Conservation (phyloP, 2,888 invertebrate genomes). For the Drosophila barbarae region DNA sequence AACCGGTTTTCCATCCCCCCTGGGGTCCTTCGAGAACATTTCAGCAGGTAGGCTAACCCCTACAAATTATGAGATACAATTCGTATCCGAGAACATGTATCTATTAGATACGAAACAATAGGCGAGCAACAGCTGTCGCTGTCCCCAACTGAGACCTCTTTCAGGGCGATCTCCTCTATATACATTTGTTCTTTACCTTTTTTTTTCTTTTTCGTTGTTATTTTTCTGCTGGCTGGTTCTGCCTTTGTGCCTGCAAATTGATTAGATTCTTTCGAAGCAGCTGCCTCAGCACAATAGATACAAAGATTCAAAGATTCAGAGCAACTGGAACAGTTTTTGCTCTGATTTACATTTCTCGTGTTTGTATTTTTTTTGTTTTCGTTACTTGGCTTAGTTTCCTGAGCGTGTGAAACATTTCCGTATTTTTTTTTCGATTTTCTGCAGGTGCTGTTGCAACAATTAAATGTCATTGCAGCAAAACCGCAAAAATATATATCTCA, state of each 20-base stretch:
- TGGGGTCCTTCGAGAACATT: slow-evolving; percentile 20
- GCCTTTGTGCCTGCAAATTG: slow-evolving; percentile 20
- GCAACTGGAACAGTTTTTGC: slow-evolving; percentile 13
- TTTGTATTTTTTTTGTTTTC: background rate
- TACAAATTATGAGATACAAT: slow-evolving; percentile 33
- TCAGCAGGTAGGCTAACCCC: slow-evolving; percentile 22
- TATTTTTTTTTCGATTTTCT: slow-evolving; percentile 1
- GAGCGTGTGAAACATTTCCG: slow-evolving; percentile 23
- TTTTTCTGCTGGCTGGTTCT: slow-evolving; percentile 1
- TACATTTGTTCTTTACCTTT: background rate
- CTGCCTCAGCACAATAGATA: slow-evolving; percentile 24
- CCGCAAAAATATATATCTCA: background rate
- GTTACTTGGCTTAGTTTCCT: slow-evolving; percentile 9
- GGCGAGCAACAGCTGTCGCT: slow-evolving; percentile 17
- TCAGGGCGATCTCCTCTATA: background rate
- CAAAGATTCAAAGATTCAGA: slow-evolving; percentile 10
- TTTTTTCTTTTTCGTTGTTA: background rate
- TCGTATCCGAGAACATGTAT: slow-evolving; percentile 6
- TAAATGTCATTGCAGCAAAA: slow-evolving; percentile 30
- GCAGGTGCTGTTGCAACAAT: slow-evolving; percentile 31
- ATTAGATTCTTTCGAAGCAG: slow-evolving; percentile 26
- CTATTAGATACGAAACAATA: slow-evolving; percentile 29
- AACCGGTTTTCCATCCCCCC: slow-evolving; percentile 17
- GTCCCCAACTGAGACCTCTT: background rate
- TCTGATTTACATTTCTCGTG: background rate